Evolutionary conservation across 2,888 invertebrate species (phyloP), one percentile per base, ranked within the genome.

Genomic region (Pilophorus perplexus): DNA sequence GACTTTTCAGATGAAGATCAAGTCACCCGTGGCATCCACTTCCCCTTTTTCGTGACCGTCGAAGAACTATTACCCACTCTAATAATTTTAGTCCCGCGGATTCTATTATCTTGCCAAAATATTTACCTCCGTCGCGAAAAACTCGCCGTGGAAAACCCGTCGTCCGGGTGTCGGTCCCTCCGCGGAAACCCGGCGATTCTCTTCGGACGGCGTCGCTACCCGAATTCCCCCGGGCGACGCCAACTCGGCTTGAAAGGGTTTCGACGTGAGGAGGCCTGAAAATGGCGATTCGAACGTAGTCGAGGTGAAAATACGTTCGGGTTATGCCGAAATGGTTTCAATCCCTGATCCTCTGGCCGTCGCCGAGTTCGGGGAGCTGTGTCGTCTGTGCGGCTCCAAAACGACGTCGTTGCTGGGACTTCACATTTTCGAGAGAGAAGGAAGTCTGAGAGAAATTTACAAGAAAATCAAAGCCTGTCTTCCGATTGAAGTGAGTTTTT

Each of bases 401-500:
- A 78, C 78, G 20, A 77, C 75, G 62, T 75, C 78, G 38, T 72
- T 78, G 23, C 75, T 78, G 75, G 78, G 79, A 20, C 71, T 79
- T 50, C 77, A 78, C 59, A 79, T 79, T 68, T 79, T 79, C 72
- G 79, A 77, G 71, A 78, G 79, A 72, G 81, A 80, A 64, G 78
- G 79, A 66, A 76, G 78, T 68, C 76, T 77, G 68, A 74, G 82
- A 69, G 80, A 82, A 75, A 78, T 83, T 46, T 79, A 78, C 71
- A 82, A 82, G 75, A 83, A 83, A 76, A 83, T 83, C 67, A 77
- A 80, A 70, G 78, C 79, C 64, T 83, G 83, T 75, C 78, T 83
- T 73, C 81, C 83, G 60, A 76, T 83, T 44, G 80, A 82, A 77
- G 83, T 82, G 75, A 76, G 71, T 23, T 14, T 6, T 25, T 14